Evolutionary conservation across 2,797 vertebrate genomes (phyloP), one percentile per base, ranked within the genome.

Genomic region (Epinephelus awoara): DNA sequence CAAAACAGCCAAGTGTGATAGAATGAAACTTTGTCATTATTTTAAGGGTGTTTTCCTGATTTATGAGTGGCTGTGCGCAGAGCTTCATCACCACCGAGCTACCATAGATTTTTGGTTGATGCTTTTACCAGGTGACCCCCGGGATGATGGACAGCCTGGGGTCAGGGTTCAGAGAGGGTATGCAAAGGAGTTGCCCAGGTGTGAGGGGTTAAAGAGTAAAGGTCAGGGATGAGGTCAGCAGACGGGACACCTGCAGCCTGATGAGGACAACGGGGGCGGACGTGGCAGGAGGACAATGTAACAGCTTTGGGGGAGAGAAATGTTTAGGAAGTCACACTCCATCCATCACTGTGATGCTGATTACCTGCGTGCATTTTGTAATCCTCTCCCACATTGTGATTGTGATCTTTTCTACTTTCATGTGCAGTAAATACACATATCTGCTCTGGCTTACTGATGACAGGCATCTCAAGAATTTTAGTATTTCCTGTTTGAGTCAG

Each of bases 181-280:
- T 51, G 79, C 77, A 77, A 69, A 82, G 87, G 87, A 86, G 83
- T 88, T 58, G 44, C 82, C 91, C 89, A 94, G 91, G 93, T 94
- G 92, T 80, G 80, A 88, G 82, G 73, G 89, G 83, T 85, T 29
- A 89, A 82, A 85, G 81, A 80, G 40, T 68, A 73, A 77, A 91
- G 92, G 89, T 90, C 85, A 75, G 68, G 61, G 72, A 72, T 23
- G 56, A 86, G 90, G 88, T 90, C 88, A 90, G 46, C 55, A 75
- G 76, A 72, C 23, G 44, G 87, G 89, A 92, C 92, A 95, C 94
- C 94, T 94, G 93, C 68, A 52, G 52, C 70, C 72, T 86, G 88
- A 93, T 80, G 82, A 87, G 82, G 86, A 75, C 83, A 88, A 58
- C 79, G 82, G 80, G 79, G 82, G 75, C 23, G 64, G 75, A 72